These are phyloP conservation scores for Watsonalla cultraria DNA, from an alignment of 2,888 invertebrate species.

Conservation along the genomic window DNA sequence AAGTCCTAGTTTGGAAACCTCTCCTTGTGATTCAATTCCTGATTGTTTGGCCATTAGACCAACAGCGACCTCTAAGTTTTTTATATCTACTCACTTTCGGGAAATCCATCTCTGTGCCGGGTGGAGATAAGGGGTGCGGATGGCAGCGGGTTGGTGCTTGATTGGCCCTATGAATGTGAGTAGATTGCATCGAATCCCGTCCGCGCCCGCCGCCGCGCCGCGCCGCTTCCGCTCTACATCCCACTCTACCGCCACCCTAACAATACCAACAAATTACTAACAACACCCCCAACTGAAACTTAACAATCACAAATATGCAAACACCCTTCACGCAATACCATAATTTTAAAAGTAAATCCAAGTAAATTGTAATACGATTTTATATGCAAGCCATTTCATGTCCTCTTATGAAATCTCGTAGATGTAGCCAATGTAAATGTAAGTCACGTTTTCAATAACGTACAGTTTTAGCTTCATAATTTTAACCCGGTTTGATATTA, in stretches of 20 bases:
- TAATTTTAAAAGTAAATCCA: not conserved
- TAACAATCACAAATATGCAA: not conserved
- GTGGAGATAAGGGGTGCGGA: slow-evolving; percentile 59
- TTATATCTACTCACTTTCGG: not conserved
- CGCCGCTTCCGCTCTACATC: slow-evolving; percentile 21
- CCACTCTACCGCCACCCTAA: slow-evolving; percentile 1
- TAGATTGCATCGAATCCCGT: slow-evolving; percentile 62
- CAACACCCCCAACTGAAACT: not conserved
- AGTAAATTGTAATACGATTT: slow-evolving; percentile 11
- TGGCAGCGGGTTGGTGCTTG: slow-evolving; percentile 69
- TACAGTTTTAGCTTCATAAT: slow-evolving; percentile 78
- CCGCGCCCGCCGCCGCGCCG: slow-evolving; percentile 33
- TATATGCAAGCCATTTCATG: slow-evolving; percentile 31
- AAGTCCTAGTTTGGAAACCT: no score
- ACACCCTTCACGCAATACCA: not conserved
- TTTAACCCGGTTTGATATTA: slow-evolving; percentile 73
- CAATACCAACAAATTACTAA: not conserved
- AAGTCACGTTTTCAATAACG: slow-evolving; percentile 79
- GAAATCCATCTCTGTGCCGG: slow-evolving; percentile 42
- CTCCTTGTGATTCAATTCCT: no score
- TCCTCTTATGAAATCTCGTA: slow-evolving; percentile 54
- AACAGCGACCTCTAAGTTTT: not conserved
- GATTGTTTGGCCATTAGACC: no score
- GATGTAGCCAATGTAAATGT: slow-evolving; percentile 71
- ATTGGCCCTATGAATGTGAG: slow-evolving; percentile 77